A percentile compares a stretch with the other conserved stretches of the same genome.
These are phyloP conservation scores for Illadopsis cleaveri DNA, from an alignment of 2,113 vertebrate species.

Conservation along the genomic window DNA sequence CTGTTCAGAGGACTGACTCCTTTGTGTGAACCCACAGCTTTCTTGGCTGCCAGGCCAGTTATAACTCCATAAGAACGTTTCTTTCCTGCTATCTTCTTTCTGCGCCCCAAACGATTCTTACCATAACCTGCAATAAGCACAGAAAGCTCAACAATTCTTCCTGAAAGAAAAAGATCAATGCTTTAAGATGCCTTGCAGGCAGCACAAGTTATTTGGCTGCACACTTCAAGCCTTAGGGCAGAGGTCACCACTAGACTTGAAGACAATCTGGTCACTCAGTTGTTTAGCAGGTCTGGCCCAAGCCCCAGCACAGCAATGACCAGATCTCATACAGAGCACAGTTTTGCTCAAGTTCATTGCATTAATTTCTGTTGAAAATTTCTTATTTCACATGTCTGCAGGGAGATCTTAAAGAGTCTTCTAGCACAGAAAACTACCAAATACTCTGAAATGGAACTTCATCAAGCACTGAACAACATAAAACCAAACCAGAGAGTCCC, in stretches of 20 bases:
- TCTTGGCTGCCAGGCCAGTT: constrained; percentile 88
- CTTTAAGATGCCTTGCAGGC: not conserved
- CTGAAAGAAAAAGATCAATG: not conserved
- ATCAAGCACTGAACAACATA: not conserved
- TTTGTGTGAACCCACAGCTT: constrained; percentile 77
- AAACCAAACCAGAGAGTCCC: not conserved
- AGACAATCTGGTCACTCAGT: not conserved
- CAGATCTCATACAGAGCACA: not conserved
- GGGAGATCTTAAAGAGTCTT: not conserved
- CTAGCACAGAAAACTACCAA: not conserved
- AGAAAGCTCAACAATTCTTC: not conserved
- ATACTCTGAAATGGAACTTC: not conserved
- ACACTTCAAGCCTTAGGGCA: not conserved
- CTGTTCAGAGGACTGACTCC: constrained; percentile 85
- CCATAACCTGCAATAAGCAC: constrained; percentile 68
- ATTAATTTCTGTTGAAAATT: not conserved
- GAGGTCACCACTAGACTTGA: not conserved
- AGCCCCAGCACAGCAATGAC: not conserved
- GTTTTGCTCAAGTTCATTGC: not conserved
- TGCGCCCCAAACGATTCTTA: constrained; percentile 72
- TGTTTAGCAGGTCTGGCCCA: not conserved
- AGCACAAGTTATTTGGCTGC: not conserved
- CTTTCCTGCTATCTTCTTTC: constrained; percentile 75
- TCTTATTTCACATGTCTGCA: not conserved
- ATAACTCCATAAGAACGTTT: constrained; percentile 86